Evolutionary conservation across 2,113 vertebrate species (phyloP), one percentile per base, ranked within the genome.

Genomic region (Zapus hudsonius): DNA sequence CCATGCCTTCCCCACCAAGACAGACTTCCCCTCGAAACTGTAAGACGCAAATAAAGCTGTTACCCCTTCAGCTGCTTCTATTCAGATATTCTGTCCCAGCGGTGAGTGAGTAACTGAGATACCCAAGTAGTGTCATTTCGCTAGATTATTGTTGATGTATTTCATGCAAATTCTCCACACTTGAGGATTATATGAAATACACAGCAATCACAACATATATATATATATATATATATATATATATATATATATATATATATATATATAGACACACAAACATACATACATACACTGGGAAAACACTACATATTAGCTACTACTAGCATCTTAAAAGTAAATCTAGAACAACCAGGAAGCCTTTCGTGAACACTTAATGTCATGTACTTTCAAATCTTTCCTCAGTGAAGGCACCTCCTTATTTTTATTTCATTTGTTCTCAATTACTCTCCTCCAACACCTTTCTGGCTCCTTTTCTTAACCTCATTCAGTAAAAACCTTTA

Each of bases 391-490:
- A 84, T 38, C 40, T 90, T 92, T 89, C 52, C 27, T 75, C 40
- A 91, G 87, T 70, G 16, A 92, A 88, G 67, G 36, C 66, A 93
- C 44, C 8, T 67, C 61, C 67, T 92, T 72, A 86, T 83, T 89
- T 33, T 44, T 83, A 79, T 31, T 89, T 92, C 23, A 91, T 76
- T 87, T 64, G 92, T 80, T 55, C 12, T 82, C 16, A 91, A 76
- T 47, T 89, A 67, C 19, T 70, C 84, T 84, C 31, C 22, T 79
- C 70, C 36, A 91, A 63, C 22, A 74, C 63, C 66, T 86, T 85
- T 47, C 80, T 57, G 59, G 87, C 22, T 73, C 31, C 22, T 76
- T 89, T 92, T 76, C 23, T 73, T 88, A 91, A 70, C 16, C 38
- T 61, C 84, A 72, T 72, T 76, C 69, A 91, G 57, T 82, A 89